Conservation (phyloP, 2,113 vertebrate genomes). For the Corythornis madagascariensis region DNA sequence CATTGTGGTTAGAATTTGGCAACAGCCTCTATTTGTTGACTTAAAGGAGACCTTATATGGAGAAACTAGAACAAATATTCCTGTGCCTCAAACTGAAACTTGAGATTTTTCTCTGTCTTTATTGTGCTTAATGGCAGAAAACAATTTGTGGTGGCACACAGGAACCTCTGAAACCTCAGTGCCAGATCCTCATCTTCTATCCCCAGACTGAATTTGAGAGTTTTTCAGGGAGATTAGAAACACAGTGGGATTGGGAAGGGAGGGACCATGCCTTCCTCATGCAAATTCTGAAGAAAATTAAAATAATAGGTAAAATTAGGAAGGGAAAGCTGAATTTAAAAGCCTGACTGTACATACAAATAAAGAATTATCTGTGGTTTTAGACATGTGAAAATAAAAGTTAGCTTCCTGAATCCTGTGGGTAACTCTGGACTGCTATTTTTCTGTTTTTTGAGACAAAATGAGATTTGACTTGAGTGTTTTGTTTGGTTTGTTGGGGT, state of each 20-base stretch:
- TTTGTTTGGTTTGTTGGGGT: no score
- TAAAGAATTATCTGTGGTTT: neutral
- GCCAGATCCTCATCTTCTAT: neutral
- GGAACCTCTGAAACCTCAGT: neutral
- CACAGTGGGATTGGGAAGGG: neutral
- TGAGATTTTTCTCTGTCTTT: neutral
- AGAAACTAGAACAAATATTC: neutral
- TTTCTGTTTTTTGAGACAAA: neutral
- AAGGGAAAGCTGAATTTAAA: neutral
- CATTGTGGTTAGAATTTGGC: constrained; percentile 51
- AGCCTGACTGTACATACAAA: neutral
- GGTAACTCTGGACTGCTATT: neutral
- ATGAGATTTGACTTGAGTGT: neutral
- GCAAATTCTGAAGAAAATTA: no score
- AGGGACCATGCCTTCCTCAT: neutral
- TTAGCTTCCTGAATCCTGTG: neutral
- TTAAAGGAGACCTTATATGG: constrained; percentile 55
- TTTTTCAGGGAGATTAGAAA: neutral
- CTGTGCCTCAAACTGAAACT: neutral
- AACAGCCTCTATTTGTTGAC: constrained; percentile 29
- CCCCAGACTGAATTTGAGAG: neutral
- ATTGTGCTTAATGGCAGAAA: neutral
- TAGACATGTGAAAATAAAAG: neutral
- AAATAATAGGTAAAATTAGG: neutral
- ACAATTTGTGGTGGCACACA: neutral